These are phyloP conservation scores for Equus przewalskii DNA, from an alignment of 2,113 vertebrate species.

Conservation along the genomic window DNA sequence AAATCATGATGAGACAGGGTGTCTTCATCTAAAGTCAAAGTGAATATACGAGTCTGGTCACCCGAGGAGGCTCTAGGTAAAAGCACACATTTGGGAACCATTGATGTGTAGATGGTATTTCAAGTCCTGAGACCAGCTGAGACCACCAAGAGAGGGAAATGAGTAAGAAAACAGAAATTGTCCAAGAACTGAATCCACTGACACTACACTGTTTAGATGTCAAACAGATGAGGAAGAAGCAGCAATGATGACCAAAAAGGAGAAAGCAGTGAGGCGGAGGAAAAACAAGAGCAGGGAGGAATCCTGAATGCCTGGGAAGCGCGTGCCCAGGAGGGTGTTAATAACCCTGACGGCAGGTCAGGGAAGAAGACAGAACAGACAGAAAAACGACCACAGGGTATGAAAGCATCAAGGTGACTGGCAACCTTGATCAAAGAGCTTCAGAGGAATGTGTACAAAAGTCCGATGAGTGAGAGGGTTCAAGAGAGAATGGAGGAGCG, in stretches of 20 bases:
- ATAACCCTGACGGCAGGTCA: background rate
- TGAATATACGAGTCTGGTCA: background rate
- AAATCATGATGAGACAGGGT: background rate
- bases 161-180: slow-evolving; percentile 43
- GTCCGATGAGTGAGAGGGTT: background rate
- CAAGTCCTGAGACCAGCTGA: background rate
- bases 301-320: background rate
- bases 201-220: background rate
- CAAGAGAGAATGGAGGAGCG: background rate
- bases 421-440: background rate
- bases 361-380: background rate
- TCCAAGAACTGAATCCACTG: background rate
- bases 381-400: background rate
- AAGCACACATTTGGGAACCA: background rate
- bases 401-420: background rate
- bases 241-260: background rate
- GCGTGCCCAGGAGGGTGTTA: background rate
- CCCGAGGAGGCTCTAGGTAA: background rate
- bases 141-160: slow-evolving; percentile 35
- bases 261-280: background rate
- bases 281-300: too few relatives aligned
- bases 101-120: background rate
- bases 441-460: background rate
- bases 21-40: background rate
- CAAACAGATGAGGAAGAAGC: background rate